Percentiles rank a stretch among this genome's conserved stretches.
Evolutionary conservation across 2,797 vertebrate species (phyloP).

Genomic region (Enteromius paludinosus): DNA sequence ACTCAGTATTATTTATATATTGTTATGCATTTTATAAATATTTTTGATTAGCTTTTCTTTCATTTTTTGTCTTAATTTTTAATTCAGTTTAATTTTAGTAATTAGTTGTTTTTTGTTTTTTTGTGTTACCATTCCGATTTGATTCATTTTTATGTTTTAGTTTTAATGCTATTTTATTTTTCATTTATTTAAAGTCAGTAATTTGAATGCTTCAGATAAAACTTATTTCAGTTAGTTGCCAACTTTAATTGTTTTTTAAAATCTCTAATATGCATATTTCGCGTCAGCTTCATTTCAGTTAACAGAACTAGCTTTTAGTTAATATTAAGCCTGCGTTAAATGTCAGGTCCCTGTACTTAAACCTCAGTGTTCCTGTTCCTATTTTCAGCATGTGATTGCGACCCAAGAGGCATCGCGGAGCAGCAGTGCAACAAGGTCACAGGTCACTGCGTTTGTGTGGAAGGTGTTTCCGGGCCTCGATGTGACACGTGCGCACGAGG

Average conservation of each 20-base stretch:
- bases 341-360: not conserved
- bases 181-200: not conserved
- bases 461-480: slow-evolving; percentile 85
- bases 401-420: slow-evolving; percentile 84
- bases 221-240: not conserved
- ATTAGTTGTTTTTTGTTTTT: not conserved
- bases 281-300: not conserved
- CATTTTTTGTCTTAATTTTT: not conserved
- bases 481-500: slow-evolving; percentile 92
- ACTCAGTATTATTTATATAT: not conserved
- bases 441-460: slow-evolving; percentile 88
- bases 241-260: not conserved
- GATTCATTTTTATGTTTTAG: not conserved
- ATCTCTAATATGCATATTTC: not conserved
- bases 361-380: slow-evolving; percentile 11
- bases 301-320: not conserved
- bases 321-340: not conserved
- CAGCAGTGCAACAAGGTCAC: slow-evolving; percentile 86
- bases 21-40: not conserved
- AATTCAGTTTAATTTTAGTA: not conserved
- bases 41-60: not conserved
- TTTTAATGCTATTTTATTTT: not conserved
- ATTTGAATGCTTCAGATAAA: not conserved
- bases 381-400: slow-evolving; percentile 90
- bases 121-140: not conserved